phyloP scores from a whole-genome alignment of 2,113 vertebrate species.

The Boleophthalmus pectinirostris region DNA sequence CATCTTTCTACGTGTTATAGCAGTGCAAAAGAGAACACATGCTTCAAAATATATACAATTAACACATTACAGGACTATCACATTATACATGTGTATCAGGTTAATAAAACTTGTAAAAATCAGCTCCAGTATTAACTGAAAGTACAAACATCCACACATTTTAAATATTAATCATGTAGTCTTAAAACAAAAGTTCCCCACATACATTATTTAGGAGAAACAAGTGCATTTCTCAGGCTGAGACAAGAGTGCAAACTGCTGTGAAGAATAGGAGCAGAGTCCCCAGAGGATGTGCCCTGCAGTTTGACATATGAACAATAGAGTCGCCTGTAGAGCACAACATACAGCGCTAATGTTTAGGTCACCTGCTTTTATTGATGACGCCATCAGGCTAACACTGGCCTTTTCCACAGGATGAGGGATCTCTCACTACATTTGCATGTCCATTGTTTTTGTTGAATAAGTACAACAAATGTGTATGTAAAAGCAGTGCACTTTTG shows the following conservation, averaged over 20 bases:
- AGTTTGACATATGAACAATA: constrained; percentile 43
- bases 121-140: constrained; percentile 69
- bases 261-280: constrained; percentile 64
- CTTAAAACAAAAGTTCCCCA: constrained; percentile 79
- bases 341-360: constrained; percentile 53
- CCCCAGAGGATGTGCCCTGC: constrained; percentile 44
- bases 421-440: constrained; percentile 53
- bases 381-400: constrained; percentile 60
- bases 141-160: constrained; percentile 75
- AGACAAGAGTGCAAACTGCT: constrained; percentile 59
- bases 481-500: not conserved
- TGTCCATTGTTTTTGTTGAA: not conserved
- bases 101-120: constrained; percentile 58
- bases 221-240: constrained; percentile 71
- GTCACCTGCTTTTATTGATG: constrained; percentile 60
- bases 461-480: not conserved
- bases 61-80: constrained; percentile 66
- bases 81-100: constrained; percentile 52
- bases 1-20: not conserved
- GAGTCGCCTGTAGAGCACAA: constrained; percentile 56
- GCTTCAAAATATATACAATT: constrained; percentile 76
- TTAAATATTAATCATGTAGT: constrained; percentile 82
- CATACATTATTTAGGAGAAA: constrained; percentile 87
- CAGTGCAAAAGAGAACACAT: not conserved
- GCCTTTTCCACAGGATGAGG: constrained; percentile 65